A percentile compares a stretch with the other conserved stretches of the same genome.
These are phyloP conservation scores for Glaucopsyche alexis DNA, from an alignment of 2,888 invertebrate species.

Conservation along the genomic window DNA sequence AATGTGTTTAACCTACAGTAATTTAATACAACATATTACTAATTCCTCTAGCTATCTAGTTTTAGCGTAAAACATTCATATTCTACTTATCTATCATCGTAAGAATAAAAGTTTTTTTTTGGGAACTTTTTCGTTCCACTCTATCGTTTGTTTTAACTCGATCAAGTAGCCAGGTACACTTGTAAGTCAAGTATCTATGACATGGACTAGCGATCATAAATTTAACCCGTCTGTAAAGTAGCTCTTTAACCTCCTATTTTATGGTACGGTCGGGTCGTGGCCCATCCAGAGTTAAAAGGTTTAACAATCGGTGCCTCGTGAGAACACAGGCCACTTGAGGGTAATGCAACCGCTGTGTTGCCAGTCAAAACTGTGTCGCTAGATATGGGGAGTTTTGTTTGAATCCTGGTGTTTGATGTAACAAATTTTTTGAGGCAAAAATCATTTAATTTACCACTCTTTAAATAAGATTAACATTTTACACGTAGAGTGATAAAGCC, in stretches of 20 bases:
- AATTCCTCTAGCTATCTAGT: too few relatives aligned
- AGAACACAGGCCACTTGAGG: constrained; percentile 60
- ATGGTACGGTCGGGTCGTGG: constrained; percentile 62
- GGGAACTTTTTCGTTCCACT: neutral
- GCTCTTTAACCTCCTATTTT: constrained; percentile 47
- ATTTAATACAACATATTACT: too few relatives aligned
- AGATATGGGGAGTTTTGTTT: neutral
- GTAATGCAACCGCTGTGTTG: constrained; percentile 50
- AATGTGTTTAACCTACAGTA: too few relatives aligned
- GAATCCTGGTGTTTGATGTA: neutral
- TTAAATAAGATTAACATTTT: too few relatives aligned
- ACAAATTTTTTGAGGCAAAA: neutral
- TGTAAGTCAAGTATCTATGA: constrained; percentile 29
- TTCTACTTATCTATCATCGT: too few relatives aligned
- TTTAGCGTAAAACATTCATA: too few relatives aligned
- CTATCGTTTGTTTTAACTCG: neutral
- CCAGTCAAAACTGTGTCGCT: constrained; percentile 8
- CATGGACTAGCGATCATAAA: constrained; percentile 38
- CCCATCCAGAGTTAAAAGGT: constrained; percentile 68
- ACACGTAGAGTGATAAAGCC: too few relatives aligned
- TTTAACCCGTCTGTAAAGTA: constrained; percentile 46
- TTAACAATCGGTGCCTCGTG: constrained; percentile 73
- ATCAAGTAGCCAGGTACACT: constrained; percentile 33
- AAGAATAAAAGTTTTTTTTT: too few relatives aligned
- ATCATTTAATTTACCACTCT: too few relatives aligned